A percentile compares a stretch with the other conserved stretches of the same genome.
Evolutionary conservation across 2,113 vertebrate species (phyloP).

Genomic region (Ictalurus furcatus): DNA sequence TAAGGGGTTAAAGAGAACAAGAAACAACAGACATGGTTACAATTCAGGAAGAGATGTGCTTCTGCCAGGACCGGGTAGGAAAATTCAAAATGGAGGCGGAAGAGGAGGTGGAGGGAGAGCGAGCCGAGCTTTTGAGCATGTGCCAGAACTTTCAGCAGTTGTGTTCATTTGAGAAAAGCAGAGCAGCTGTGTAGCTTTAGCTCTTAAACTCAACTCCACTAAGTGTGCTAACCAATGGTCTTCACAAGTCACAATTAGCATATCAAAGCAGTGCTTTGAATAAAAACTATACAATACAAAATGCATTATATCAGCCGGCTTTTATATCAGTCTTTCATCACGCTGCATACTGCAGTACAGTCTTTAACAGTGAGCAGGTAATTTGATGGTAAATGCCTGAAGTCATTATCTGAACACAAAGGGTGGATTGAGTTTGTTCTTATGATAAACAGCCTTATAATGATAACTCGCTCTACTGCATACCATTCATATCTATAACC

Average conservation of each 20-base stretch:
- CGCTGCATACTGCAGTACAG: constrained; percentile 8
- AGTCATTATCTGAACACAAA: constrained; percentile 32
- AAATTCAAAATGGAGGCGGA: constrained; percentile 9
- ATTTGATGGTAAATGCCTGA: constrained; percentile 34
- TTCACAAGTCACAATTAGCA: constrained; percentile 31
- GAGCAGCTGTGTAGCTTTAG: constrained; percentile 57
- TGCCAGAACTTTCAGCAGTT: constrained; percentile 53
- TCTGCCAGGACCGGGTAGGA: constrained; percentile 23
- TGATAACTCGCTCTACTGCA: constrained; percentile 4
- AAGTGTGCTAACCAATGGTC: constrained; percentile 11
- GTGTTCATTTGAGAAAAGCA: constrained; percentile 55
- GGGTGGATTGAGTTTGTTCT: constrained; percentile 20
- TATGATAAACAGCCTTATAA: constrained; percentile 20
- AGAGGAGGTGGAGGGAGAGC: constrained; percentile 3
- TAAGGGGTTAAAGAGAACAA: background rate
- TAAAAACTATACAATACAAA: constrained; percentile 4
- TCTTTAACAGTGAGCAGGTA: constrained; percentile 12
- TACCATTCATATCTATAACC: constrained; percentile 9
- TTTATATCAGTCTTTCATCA: constrained; percentile 5
- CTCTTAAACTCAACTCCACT: constrained; percentile 28
- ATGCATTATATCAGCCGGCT: background rate
- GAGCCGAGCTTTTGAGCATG: constrained; percentile 52
- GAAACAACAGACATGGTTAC: background rate
- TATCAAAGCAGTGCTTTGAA: constrained; percentile 39
- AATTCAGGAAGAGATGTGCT: constrained; percentile 37